Base-by-base conservation (phyloP, 2,113 vertebrate species). In the Leptobrachium ailaonicum region DNA sequence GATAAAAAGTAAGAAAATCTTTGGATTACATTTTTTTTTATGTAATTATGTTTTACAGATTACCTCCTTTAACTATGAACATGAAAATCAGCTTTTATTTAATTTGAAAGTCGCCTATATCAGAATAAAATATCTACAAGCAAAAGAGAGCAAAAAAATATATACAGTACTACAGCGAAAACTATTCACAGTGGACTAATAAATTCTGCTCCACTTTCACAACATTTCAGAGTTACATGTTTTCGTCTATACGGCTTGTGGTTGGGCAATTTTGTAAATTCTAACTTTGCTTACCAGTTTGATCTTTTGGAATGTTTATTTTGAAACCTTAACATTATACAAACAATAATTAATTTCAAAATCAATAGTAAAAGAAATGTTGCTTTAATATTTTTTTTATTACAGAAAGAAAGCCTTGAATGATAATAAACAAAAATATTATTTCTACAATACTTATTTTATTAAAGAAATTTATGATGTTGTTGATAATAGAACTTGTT, bases 401-500 rank as follows among this genome's bases (percentile, higher is more conserved):
- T 32, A 32, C 20, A 32, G 20, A 32, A 32, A 32, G 20, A 32
- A 32, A 32, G 20, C 20, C 20, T 32, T 32, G 20, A 32, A 32
- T 32, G 20, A 32, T 32, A 32, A 32, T 32, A 32, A 32, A 32
- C 20, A 32, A 32, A 32, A 54, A 72, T 54, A 32, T 32, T 54
- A 56, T n/a, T 32, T 72, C 54, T 72, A 72, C 47, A 54, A 72
- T 72, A 50, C 47, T 72, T 54, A 54, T 40, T 72, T 72, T 20
- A 53, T 54, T 40, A 3, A 11, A 2, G 9, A 1, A 11, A 4
- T 72, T 72, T 72, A 72, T 41, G 40, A 47, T 54, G 32, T 9
- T 54, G n/a, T n/a, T 64, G 14, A 14, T 47, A 45, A 64, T 14
- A n/a, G 47, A 45, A 56, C 43, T 20, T n/a, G 42, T 32, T 45